Conservation (phyloP, 2,113 vertebrate genomes). For the Odocoileus virginianus region DNA sequence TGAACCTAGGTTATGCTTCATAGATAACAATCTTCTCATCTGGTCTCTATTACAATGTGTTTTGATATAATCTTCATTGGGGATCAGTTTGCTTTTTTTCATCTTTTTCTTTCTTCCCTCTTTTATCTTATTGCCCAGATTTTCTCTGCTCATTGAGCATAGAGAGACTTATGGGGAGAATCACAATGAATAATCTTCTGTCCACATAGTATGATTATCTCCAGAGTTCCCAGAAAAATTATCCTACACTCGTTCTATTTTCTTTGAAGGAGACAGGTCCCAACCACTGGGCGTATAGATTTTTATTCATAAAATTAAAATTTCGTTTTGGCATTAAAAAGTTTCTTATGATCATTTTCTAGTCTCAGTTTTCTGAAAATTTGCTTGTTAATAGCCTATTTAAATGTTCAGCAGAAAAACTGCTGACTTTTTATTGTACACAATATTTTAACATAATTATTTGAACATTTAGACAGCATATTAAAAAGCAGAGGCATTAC, state of each 20-base stretch:
- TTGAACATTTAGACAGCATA: neutral
- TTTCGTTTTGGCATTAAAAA: neutral
- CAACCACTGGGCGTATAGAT: neutral
- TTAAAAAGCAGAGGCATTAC: neutral
- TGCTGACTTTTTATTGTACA: slow-evolving; percentile 48
- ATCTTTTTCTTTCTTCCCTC: neutral
- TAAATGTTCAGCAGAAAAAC: slow-evolving; percentile 48
- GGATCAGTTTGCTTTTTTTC: neutral
- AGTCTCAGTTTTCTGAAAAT: neutral
- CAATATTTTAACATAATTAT: slow-evolving; percentile 8
- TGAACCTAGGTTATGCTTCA: neutral
- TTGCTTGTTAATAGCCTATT: slow-evolving; percentile 32
- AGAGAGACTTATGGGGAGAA: neutral
- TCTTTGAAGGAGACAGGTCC: neutral
- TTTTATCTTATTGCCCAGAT: neutral
- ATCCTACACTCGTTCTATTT: neutral
- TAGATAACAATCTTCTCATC: neutral
- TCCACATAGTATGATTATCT: neutral
- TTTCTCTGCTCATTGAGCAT: neutral
- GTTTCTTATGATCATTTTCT: slow-evolving; percentile 21
- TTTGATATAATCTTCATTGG: neutral
- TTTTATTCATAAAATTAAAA: neutral
- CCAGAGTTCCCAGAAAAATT: neutral
- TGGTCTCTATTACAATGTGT: neutral
- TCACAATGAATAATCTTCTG: neutral